A percentile compares a stretch with the other conserved stretches of the same genome.
phyloP scores from a whole-genome alignment of 2,113 vertebrate species.

The Microtus pennsylvanicus region DNA sequence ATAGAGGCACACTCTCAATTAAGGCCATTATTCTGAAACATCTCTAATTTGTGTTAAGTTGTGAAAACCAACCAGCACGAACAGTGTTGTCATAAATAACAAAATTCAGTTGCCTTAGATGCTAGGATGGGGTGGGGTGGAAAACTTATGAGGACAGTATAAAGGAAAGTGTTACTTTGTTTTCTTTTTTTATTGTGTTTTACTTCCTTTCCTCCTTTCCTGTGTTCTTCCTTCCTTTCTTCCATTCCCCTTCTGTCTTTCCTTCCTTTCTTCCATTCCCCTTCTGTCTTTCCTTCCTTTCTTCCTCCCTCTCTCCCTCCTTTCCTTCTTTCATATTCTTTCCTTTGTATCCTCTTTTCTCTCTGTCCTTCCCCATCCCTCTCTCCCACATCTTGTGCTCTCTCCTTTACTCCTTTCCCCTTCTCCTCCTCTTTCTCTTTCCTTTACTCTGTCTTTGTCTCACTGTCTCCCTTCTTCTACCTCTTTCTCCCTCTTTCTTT shows the following conservation, averaged over 20 bases:
- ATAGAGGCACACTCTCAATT: neutral
- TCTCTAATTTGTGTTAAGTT: neutral
- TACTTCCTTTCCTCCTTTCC: neutral
- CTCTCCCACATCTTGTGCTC: neutral
- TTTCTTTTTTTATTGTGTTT: neutral
- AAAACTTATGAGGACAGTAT: neutral
- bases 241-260: too few species aligned
- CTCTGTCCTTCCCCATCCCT: neutral
- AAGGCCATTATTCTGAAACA: neutral
- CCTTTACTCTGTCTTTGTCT: neutral
- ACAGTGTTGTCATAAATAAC: neutral
- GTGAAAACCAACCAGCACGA: neutral
- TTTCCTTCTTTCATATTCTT: too few species aligned
- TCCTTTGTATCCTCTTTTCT: neutral
- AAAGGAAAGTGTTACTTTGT: neutral
- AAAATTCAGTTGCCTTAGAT: neutral
- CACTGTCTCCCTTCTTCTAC: too few species aligned
- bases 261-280: neutral
- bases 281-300: fast-evolving
- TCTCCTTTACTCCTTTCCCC: neutral
- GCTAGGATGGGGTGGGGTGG: neutral
- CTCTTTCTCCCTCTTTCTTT: neutral
- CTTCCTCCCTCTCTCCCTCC: fast-evolving
- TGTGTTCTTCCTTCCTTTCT: neutral
- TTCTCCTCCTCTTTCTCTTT: neutral